phyloP scores from a whole-genome alignment of 1,140 invertebrate species.

The Aethina tumida region DNA sequence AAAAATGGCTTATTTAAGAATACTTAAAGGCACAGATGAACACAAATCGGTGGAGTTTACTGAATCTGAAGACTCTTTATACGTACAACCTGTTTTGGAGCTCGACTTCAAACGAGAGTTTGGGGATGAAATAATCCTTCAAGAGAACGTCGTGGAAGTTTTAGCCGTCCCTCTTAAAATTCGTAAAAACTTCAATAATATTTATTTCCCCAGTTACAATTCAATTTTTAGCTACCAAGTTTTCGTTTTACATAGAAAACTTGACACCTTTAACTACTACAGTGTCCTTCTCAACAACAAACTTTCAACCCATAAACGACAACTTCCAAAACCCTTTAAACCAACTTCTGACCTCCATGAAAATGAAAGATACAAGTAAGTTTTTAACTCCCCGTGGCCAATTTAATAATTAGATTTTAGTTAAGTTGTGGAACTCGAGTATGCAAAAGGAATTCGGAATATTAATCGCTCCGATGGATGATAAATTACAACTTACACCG shows the following conservation, averaged over 20 bases:
- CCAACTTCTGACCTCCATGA: neutral
- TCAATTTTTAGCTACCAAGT: slow-evolving; percentile 21
- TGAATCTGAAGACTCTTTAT: too few relatives aligned
- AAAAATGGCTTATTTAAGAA: too few relatives aligned
- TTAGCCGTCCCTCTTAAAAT: slow-evolving; percentile 11
- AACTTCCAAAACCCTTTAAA: slow-evolving; percentile 5
- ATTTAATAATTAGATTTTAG: neutral
- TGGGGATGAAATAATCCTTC: slow-evolving; percentile 13
- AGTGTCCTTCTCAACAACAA: slow-evolving; percentile 14
- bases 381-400: neutral
- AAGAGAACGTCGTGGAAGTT: slow-evolving; percentile 17
- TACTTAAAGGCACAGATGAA: too few relatives aligned
- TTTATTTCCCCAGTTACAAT: neutral
- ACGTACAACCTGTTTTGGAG: slow-evolving; percentile 5
- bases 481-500: too few relatives aligned
- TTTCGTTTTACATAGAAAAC: slow-evolving; percentile 28
- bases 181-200: slow-evolving; percentile 8
- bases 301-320: slow-evolving; percentile 13
- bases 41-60: too few relatives aligned
- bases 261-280: slow-evolving; percentile 23
- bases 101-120: slow-evolving; percentile 8
- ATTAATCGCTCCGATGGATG: slow-evolving; percentile 18
- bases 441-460: slow-evolving; percentile 21
- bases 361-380: slow-evolving; percentile 6
- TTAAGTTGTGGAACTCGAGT: slow-evolving; percentile 9